These are phyloP conservation scores for Hydropsyche tenuis DNA, from an alignment of 1,140 invertebrate genomes.

Conservation along the genomic window DNA sequence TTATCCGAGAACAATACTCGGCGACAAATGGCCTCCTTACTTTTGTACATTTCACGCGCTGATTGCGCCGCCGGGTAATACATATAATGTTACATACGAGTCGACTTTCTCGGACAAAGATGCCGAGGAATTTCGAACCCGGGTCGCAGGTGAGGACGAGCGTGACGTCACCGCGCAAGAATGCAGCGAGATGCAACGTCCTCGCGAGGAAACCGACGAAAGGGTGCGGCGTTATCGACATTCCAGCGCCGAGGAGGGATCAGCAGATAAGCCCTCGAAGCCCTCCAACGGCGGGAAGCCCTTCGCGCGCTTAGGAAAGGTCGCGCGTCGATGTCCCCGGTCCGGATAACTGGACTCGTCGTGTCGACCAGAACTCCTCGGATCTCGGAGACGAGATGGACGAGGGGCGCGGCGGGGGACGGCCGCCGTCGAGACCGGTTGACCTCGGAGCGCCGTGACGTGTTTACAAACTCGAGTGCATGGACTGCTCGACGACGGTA, in stretches of 20 bases:
- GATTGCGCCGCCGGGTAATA: constrained; percentile 18
- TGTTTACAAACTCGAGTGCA: not conserved
- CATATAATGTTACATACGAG: too few species aligned
- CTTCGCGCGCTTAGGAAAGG: too few species aligned
- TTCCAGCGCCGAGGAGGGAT: constrained; percentile 5
- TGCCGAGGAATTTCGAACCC: not conserved
- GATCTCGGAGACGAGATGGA: not conserved
- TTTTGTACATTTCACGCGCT: constrained; percentile 30
- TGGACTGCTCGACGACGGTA: not conserved
- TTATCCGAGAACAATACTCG: constrained; percentile 23
- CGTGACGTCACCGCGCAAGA: not conserved
- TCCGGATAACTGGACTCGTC: too few species aligned
- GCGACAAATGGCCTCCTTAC: constrained; percentile 31
- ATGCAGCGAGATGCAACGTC: not conserved
- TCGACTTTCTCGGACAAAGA: not conserved
- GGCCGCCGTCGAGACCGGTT: constrained; percentile 9
- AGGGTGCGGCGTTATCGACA: not conserved
- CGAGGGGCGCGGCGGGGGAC: not conserved
- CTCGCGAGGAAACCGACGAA: not conserved
- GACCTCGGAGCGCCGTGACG: constrained; percentile 12
- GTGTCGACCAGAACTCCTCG: too few species aligned
- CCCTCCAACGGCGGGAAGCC: not conserved
- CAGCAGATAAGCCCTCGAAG: constrained; percentile 2
- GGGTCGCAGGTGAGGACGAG: not conserved
- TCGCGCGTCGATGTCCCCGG: too few species aligned